Evolutionary conservation across 2,113 vertebrate genomes (phyloP), one percentile per base, ranked within the genome.

Genomic region (Odocoileus hemionus): DNA sequence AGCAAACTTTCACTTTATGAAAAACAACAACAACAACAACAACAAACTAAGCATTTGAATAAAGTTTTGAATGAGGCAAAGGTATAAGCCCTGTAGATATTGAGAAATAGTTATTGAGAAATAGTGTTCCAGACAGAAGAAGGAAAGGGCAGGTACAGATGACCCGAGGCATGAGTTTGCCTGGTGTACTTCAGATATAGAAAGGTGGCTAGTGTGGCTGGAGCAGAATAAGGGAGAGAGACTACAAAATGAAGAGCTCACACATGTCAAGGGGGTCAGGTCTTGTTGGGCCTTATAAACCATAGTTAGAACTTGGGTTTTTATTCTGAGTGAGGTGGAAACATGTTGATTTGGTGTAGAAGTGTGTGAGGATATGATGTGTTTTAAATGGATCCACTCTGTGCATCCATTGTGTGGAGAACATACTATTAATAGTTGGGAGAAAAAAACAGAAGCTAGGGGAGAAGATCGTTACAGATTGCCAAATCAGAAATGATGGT

Each of bases 101-200:
- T 89, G 47, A 95, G 60, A 94, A 96, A 91, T 33, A 43, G 17
- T 55, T 83, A 95, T 5, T 89, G 47, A 95, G 60, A 94, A 96
- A 91, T 33, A 43, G 17, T 55, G 79, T 55, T 96, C 26, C 11
- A 86, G 7, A 26, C 50, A 50, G 36, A 84, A 95, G 74, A 50
- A 94, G 94, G 74, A 55, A 94, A 87, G 26, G 33, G 6, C 19
- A 88, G 19, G 26, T 89, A 21, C 64, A 95, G 91, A 95, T 54
- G 21, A 1, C 52, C 57, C 52, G 58, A 91, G 21, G n/a, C 52
- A 94, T 15, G 26, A 74, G 3, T 57, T 50, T 85, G 30, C 54
- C 30, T 30, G n/a, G 55, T 82, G 15, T 89, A 64, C 86, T 89
- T 92, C 91, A 57, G 33, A 86, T 23, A 86, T 30, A 95, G 25